Percentiles rank a stretch among this genome's conserved stretches.
phyloP scores from a whole-genome alignment of 2,888 invertebrate genomes.

The Limnephilus marmoratus region DNA sequence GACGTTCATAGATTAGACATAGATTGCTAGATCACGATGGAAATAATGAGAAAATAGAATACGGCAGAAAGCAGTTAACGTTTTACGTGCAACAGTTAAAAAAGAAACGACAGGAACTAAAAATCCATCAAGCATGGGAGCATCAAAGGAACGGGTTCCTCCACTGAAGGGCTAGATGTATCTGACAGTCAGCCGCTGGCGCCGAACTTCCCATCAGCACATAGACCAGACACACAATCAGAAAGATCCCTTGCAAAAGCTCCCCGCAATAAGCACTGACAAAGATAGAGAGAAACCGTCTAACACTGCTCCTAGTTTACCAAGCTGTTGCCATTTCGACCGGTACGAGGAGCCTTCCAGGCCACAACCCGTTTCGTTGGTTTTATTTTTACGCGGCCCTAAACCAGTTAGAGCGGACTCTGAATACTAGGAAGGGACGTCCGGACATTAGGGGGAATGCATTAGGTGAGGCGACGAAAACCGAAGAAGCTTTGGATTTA shows the following conservation, averaged over 20 bases:
- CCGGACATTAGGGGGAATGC: constrained; percentile 44
- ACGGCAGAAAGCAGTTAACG: not conserved
- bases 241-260: not conserved
- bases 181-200: constrained; percentile 39
- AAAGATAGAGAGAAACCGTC: not conserved
- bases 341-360: constrained; percentile 9
- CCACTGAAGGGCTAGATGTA: constrained; percentile 25
- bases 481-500: constrained; percentile 34
- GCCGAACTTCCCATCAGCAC: constrained; percentile 30
- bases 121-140: constrained; percentile 9
- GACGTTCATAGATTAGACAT: not conserved
- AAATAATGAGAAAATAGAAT: not conserved
- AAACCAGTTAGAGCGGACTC: constrained; percentile 49
- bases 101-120: constrained; percentile 27
- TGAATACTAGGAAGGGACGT: constrained; percentile 25
- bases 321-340: not conserved
- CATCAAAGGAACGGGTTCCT: constrained; percentile 25
- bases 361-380: constrained; percentile 49
- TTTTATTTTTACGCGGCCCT: constrained; percentile 52
- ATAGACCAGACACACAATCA: not conserved
- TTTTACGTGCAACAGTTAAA: constrained; percentile 31
- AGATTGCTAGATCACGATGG: not conserved
- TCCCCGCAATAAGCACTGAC: not conserved
- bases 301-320: not conserved
- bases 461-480: constrained; percentile 39